These are phyloP conservation scores for Drosophila nannoptera DNA, from an alignment of 1,140 invertebrate genomes.

Conservation along the genomic window DNA sequence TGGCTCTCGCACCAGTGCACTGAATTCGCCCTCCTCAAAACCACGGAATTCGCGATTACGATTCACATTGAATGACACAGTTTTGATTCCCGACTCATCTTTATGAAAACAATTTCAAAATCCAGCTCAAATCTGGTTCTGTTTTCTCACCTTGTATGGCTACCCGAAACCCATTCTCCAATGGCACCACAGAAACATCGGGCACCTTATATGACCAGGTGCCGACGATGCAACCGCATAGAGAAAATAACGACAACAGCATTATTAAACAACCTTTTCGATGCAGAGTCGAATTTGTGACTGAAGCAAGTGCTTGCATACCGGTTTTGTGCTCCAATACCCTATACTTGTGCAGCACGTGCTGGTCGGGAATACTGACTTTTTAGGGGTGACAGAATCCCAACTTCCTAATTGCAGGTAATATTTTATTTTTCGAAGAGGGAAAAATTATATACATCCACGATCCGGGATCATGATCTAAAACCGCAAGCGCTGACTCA, in stretches of 20 bases:
- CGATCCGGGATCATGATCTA: no score
- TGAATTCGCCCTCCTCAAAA: constrained; percentile 62
- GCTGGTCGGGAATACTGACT: no score
- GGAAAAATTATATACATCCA: no score
- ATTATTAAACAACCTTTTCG: constrained; percentile 16
- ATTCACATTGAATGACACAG: constrained; percentile 72
- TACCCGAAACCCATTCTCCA: constrained; percentile 56
- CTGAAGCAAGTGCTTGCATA: constrained; percentile 14
- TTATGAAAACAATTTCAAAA: not conserved
- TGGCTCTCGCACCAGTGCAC: constrained; percentile 34
- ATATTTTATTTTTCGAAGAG: no score
- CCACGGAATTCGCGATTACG: constrained; percentile 64
- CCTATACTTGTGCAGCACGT: no score
- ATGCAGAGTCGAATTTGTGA: constrained; percentile 8
- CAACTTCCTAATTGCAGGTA: no score
- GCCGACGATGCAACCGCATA: not conserved
- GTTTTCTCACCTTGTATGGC: constrained; percentile 63
- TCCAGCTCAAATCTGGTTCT: not conserved
- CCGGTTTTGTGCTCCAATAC: constrained; percentile 21
- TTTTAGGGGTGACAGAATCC: no score
- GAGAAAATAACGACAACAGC: constrained; percentile 14
- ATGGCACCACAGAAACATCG: constrained; percentile 45
- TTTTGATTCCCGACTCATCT: constrained; percentile 65
- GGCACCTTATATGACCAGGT: constrained; percentile 52
- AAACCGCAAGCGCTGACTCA: no score